Evolutionary conservation across 2,797 vertebrate species (phyloP).

Genomic region (Myotis planiceps): DNA sequence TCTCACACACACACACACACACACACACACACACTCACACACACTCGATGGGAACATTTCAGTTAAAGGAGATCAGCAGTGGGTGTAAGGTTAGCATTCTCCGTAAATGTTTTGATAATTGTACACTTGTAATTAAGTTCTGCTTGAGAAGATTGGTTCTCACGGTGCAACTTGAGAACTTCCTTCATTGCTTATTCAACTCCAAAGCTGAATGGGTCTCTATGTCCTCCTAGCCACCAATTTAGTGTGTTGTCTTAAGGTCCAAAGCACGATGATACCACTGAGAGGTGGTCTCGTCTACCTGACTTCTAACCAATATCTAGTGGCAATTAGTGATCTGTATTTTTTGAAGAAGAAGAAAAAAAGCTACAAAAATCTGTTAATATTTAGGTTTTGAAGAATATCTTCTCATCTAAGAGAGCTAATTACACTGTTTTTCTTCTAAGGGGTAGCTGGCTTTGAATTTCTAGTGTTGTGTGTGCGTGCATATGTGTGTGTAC

Average conservation of each 20-base stretch:
- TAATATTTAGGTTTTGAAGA: conserved; percentile 54
- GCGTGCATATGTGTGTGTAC: conserved; percentile 51
- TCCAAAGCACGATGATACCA: not conserved
- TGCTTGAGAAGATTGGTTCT: conserved; percentile 71
- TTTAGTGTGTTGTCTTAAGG: not conserved
- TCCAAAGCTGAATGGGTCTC: conserved; percentile 2
- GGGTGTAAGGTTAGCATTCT: conserved; percentile 58
- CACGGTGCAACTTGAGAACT: conserved; percentile 49
- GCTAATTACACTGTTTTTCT: conserved; percentile 67
- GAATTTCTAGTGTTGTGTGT: conserved; percentile 62
- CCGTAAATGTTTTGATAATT: conserved; percentile 72
- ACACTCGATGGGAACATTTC: not conserved
- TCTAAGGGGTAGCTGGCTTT: conserved; percentile 70
- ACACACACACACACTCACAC: not conserved
- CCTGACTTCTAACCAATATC: not conserved
- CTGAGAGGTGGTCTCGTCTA: not conserved
- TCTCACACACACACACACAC: not conserved
- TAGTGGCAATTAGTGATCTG: not conserved
- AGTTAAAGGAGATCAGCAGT: conserved; percentile 39
- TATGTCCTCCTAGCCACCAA: not conserved
- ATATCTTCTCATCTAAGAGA: conserved; percentile 66
- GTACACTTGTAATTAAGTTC: conserved; percentile 68
- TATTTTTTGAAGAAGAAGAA: not conserved
- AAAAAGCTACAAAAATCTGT: not conserved
- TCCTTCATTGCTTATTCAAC: conserved; percentile 39